These are phyloP conservation scores for Zaprionus lineosus DNA, from an alignment of 2,888 invertebrate species.

Conservation along the genomic window DNA sequence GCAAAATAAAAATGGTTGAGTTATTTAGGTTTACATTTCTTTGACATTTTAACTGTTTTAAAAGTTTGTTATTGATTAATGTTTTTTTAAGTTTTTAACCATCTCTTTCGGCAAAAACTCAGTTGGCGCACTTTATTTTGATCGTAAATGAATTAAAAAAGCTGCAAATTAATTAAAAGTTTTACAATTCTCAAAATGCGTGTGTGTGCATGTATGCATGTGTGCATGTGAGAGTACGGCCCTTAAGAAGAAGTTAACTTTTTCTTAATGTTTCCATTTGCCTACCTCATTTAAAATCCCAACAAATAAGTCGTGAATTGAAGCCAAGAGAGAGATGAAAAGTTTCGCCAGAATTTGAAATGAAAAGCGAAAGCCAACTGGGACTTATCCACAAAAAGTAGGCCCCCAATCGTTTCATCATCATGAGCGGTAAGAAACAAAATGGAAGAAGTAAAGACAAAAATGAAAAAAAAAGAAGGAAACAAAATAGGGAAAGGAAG, in stretches of 20 bases:
- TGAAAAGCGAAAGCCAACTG: slow-evolving; percentile 46
- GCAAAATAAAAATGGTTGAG: too few relatives aligned
- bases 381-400: slow-evolving; percentile 24
- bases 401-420: slow-evolving; percentile 43
- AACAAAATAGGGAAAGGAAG: too few relatives aligned
- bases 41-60: not conserved
- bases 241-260: slow-evolving; percentile 26
- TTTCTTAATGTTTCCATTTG: slow-evolving; percentile 32
- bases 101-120: not conserved
- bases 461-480: too few relatives aligned
- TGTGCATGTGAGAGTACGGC: too few relatives aligned
- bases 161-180: slow-evolving; percentile 61
- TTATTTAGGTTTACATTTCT: slow-evolving; percentile 10
- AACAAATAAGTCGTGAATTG: slow-evolving; percentile 9
- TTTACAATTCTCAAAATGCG: slow-evolving; percentile 9
- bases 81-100: not conserved
- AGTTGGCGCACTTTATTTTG: slow-evolving; percentile 10
- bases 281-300: slow-evolving; percentile 30
- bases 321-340: slow-evolving; percentile 21
- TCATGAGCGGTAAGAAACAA: slow-evolving; percentile 16
- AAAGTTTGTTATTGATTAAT: not conserved
- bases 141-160: slow-evolving; percentile 33
- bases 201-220: too few relatives aligned
- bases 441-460: not conserved
- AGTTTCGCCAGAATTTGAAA: slow-evolving; percentile 40